A percentile compares a stretch with the other conserved stretches of the same genome.
These are phyloP conservation scores for Melanaphis sacchari DNA, from an alignment of 1,140 invertebrate genomes.

Conservation along the genomic window DNA sequence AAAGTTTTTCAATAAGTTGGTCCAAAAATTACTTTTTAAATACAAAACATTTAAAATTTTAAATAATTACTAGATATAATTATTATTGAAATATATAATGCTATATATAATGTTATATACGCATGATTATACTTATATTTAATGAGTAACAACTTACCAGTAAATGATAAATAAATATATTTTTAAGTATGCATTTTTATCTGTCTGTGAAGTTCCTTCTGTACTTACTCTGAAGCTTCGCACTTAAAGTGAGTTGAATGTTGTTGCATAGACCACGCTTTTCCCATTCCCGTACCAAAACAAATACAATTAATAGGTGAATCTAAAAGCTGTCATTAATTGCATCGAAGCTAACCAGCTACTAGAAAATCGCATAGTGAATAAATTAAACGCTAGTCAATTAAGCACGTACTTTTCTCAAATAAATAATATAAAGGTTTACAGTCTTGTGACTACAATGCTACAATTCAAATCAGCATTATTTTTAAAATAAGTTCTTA, in stretches of 20 bases:
- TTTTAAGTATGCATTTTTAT: not conserved
- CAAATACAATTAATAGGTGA: not conserved
- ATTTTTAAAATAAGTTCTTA: not conserved
- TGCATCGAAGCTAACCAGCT: not conserved
- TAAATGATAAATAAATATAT: not conserved
- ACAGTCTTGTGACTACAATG: not conserved
- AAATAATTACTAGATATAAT: too few relatives aligned
- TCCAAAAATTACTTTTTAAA: too few relatives aligned
- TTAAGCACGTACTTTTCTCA: not conserved
- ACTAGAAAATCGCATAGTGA: not conserved
- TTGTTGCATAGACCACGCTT: not conserved
- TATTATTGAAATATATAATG: too few relatives aligned
- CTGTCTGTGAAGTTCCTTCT: not conserved
- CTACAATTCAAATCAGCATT: not conserved
- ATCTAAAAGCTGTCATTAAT: not conserved
- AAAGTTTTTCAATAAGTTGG: too few relatives aligned
- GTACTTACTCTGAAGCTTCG: not conserved
- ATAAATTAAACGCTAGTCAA: not conserved
- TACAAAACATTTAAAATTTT: too few relatives aligned
- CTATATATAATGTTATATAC: too few relatives aligned
- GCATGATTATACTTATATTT: too few relatives aligned
- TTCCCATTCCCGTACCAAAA: not conserved
- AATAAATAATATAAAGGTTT: not conserved
- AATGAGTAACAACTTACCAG: not conserved
- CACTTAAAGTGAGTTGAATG: not conserved